phyloP scores from a whole-genome alignment of 2,888 invertebrate species.

The Microchrysa polita region DNA sequence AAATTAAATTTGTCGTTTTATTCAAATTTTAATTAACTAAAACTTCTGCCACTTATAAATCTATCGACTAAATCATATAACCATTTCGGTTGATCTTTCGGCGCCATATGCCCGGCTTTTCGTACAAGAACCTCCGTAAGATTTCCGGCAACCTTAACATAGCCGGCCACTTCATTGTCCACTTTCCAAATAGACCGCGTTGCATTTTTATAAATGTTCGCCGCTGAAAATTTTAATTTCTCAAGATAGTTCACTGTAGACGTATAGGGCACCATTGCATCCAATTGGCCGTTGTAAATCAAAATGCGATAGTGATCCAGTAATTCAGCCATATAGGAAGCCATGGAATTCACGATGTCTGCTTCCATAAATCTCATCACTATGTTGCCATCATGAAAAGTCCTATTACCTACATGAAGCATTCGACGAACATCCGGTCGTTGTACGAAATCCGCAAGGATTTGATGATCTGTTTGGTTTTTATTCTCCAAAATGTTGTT shows the following conservation, averaged over 20 bases:
- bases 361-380: slow-evolving; percentile 77
- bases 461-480: too few relatives aligned
- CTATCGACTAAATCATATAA: slow-evolving; percentile 77
- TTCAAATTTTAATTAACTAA: background rate
- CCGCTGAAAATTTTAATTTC: slow-evolving; percentile 74
- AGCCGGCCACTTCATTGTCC: slow-evolving; percentile 76
- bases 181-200: slow-evolving; percentile 76
- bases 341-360: slow-evolving; percentile 86
- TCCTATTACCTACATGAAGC: slow-evolving; percentile 85
- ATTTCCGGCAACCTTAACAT: slow-evolving; percentile 76
- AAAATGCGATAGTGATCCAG: slow-evolving; percentile 77
- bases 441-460: slow-evolving; percentile 59
- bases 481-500: slow-evolving; percentile 61
- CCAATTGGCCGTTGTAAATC: slow-evolving; percentile 90
- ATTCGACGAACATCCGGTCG: slow-evolving; percentile 70
- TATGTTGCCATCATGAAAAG: slow-evolving; percentile 70
- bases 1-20: too few relatives aligned
- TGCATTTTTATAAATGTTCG: slow-evolving; percentile 73
- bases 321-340: slow-evolving; percentile 75
- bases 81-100: slow-evolving; percentile 81
- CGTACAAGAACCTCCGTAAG: slow-evolving; percentile 79
- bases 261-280: slow-evolving; percentile 90
- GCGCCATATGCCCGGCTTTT: slow-evolving; percentile 85
- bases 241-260: slow-evolving; percentile 81
- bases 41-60: slow-evolving; percentile 69